Base-by-base conservation (phyloP, 1,140 invertebrate species). In the Atopsyche davidsoni region DNA sequence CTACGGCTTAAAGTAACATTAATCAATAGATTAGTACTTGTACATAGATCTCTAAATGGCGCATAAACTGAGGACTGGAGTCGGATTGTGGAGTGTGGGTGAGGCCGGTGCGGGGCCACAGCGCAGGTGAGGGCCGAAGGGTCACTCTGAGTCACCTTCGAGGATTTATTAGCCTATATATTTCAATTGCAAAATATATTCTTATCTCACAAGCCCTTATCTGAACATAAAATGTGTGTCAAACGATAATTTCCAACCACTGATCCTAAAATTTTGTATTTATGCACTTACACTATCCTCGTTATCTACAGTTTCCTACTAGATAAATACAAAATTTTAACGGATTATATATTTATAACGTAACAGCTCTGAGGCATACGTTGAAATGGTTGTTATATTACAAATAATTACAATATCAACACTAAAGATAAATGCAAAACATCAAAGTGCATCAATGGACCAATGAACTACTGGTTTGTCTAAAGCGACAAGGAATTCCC, bases 321-420 rank as follows among this genome's bases (percentile, higher is more conserved):
- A 69, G 64, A 74, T 74, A 74, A 74, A 74, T 74, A 74, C 71
- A 74, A 74, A 74, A 74, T 72, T 74, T 74, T 72, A 72, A 71
- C 66, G 61, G 61, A 62, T 49, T 57, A 59, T 57, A 57, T 69
- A 66, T 64, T 68, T 34, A 57, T 58, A 72, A 73, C 66, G 64
- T 70, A 69, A 55, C 67, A 68, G 65, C 68, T 66, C 64, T 64
- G 66, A 69, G 70, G 67, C 68, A 68, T 57, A 65, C 70, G 68
- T 69, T 68, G 66, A 70, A 64, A 68, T 55, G 67, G 68, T 72
- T 68, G 69, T 65, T 73, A 73, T 72, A 64, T 71, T 72, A 74
- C 71, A 74, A 71, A 69, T 73, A 71, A 73, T 73, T 72, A 73
- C 56, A 58, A 57, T 58, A 58, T 53, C 65, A 70, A 72, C 71